Conservation (phyloP, 2,113 vertebrate species). For the Pungitius pungitius region DNA sequence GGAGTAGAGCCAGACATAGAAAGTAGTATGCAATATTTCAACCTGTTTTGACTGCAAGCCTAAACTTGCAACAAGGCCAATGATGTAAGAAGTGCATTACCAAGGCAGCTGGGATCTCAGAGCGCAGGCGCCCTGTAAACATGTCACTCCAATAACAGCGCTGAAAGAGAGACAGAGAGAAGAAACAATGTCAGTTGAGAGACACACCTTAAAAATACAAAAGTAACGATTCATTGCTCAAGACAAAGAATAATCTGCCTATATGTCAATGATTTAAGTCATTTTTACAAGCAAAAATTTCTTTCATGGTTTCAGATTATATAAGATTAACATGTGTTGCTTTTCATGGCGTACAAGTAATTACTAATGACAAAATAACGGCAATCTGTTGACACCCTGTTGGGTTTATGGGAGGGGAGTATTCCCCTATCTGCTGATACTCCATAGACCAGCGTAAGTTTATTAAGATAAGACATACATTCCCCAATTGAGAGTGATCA, state of each 20-base stretch:
- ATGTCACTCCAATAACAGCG: conserved; percentile 98
- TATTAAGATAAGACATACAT: not conserved
- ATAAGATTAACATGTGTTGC: not conserved
- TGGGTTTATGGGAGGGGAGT: not conserved
- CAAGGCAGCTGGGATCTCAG: conserved; percentile 95
- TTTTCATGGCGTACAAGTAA: not conserved
- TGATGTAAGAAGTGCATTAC: conserved; percentile 76
- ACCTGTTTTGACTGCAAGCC: not conserved
- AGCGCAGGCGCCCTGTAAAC: conserved; percentile 95
- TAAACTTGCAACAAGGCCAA: not conserved
- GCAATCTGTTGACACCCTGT: not conserved
- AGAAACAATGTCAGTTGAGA: not conserved
- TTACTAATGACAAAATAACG: not conserved
- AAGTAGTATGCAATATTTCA: not conserved
- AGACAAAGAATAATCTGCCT: not conserved
- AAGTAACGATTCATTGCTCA: not conserved
- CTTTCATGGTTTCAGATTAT: not conserved
- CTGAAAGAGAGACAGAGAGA: conserved; percentile 66
- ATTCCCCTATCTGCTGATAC: not conserved
- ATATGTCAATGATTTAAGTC: not conserved
- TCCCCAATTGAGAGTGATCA: not conserved
- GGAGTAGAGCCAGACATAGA: not conserved
- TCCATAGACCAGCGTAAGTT: not conserved
- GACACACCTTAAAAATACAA: not conserved
- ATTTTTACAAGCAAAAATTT: not conserved